Evolutionary conservation across 1,140 invertebrate genomes (phyloP).

Genomic region (Pararge aegeria): DNA sequence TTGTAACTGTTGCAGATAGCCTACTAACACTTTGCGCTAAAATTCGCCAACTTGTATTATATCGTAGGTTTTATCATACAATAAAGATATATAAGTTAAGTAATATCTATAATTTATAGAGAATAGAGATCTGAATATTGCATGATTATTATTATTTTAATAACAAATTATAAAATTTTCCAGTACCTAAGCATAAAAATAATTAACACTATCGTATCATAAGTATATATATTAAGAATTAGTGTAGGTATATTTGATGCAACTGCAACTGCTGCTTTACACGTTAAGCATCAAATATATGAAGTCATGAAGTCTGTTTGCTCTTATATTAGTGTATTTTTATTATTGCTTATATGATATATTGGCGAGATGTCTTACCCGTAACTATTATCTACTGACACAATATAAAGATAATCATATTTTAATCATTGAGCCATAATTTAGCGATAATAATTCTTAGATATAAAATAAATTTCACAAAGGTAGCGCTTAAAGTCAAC

Average conservation of each 20-base stretch:
- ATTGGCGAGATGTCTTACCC: conserved; percentile 50
- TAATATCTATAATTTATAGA: background rate
- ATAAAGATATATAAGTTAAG: too few relatives aligned
- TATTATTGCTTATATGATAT: conserved; percentile 70
- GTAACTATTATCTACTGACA: conserved; percentile 57
- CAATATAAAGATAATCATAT: conserved; percentile 37
- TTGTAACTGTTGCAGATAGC: too few relatives aligned
- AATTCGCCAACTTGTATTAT: too few relatives aligned
- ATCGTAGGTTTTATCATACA: too few relatives aligned
- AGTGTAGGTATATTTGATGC: background rate
- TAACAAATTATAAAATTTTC: background rate
- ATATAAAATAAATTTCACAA: conserved; percentile 15
- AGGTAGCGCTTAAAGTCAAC: background rate
- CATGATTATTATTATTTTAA: background rate
- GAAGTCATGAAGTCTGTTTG: conserved; percentile 3
- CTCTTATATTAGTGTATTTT: conserved; percentile 51
- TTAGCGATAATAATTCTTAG: conserved; percentile 35
- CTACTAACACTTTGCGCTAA: too few relatives aligned
- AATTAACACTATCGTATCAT: background rate
- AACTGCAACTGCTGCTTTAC: background rate
- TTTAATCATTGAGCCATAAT: conserved; percentile 55
- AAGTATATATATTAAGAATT: background rate
- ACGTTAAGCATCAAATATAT: too few relatives aligned
- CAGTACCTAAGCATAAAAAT: background rate
- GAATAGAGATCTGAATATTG: background rate